These are phyloP conservation scores for Heliconius hermathena DNA, from an alignment of 1,140 invertebrate species.

Conservation along the genomic window DNA sequence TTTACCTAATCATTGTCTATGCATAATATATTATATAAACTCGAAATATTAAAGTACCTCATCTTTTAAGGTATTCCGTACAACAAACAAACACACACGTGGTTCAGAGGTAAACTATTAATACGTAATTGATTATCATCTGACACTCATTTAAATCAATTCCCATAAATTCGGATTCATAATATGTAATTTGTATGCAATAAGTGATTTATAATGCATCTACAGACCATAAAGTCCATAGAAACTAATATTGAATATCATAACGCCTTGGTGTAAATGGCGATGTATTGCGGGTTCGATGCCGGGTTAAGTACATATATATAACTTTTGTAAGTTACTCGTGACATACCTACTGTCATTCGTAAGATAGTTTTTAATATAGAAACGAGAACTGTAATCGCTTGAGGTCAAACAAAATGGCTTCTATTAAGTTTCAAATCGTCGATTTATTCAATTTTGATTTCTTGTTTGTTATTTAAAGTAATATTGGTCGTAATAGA, in stretches of 20 bases:
- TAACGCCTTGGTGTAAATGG: neutral
- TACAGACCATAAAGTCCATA: neutral
- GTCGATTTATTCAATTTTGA: neutral
- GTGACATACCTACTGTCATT: neutral
- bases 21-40: neutral
- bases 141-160: slow-evolving; percentile 13
- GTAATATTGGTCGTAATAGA: neutral
- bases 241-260: neutral
- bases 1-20: neutral
- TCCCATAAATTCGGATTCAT: neutral
- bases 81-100: neutral
- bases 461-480: slow-evolving; percentile 8
- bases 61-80: neutral
- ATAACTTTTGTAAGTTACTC: neutral
- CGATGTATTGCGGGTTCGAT: neutral
- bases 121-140: slow-evolving; percentile 9
- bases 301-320: neutral
- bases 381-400: neutral
- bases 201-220: neutral
- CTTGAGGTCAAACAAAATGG: neutral
- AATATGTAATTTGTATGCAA: slow-evolving; percentile 2
- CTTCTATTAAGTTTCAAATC: neutral
- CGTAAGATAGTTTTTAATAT: neutral
- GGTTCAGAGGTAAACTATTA: neutral
- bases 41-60: neutral